These are phyloP conservation scores for Azemiops feae DNA, from an alignment of 2,113 vertebrate genomes.

Conservation along the genomic window DNA sequence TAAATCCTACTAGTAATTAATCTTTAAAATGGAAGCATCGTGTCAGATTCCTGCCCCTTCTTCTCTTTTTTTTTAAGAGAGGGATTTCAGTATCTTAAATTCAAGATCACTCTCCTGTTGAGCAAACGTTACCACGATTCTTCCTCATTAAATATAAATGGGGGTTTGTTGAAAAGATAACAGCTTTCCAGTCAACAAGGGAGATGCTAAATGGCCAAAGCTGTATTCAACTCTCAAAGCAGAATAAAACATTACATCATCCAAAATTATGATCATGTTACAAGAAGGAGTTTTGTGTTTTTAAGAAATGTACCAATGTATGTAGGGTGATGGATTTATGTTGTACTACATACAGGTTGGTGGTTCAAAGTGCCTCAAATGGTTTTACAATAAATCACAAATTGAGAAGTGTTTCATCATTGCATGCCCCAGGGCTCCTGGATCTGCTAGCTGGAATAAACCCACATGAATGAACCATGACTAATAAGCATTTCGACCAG, in stretches of 20 bases:
- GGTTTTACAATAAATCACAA: not conserved
- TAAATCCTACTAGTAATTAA: not conserved
- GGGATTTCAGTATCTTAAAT: not conserved
- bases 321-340: not conserved
- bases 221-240: not conserved
- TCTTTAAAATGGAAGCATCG: not conserved
- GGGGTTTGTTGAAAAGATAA: not conserved
- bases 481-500: slow-evolving; percentile 11
- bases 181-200: not conserved
- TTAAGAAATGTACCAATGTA: not conserved
- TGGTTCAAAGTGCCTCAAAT: not conserved
- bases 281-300: not conserved
- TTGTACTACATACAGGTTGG: not conserved
- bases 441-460: not conserved
- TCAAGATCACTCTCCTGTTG: not conserved
- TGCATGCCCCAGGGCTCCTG: not conserved
- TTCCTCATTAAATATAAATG: not conserved
- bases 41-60: not conserved
- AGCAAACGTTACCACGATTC: not conserved
- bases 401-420: not conserved
- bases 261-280: not conserved
- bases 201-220: not conserved
- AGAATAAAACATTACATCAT: not conserved
- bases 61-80: not conserved
- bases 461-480: not conserved